Evolutionary conservation across 2,888 invertebrate genomes (phyloP), one percentile per base, ranked within the genome.

Genomic region (Serrognathus titanus): DNA sequence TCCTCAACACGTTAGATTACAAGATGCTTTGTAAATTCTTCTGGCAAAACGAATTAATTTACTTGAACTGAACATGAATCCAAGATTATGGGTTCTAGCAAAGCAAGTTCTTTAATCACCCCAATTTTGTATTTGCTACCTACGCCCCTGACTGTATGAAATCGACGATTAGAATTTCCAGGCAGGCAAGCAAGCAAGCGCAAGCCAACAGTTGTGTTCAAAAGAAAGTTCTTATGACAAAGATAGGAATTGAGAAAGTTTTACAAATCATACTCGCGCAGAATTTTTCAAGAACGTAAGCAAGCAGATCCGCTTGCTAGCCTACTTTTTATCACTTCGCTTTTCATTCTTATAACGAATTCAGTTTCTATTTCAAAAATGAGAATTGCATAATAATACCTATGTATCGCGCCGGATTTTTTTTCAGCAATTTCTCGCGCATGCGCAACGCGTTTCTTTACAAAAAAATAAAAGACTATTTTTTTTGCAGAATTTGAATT

Each of bases 171-270:
- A 31, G 24, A 31, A 31, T 31, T 31, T 31, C 24, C 24, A 31
- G 24, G 3, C 24, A 31, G 24, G 24, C 24, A 31, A 31, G 24
- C 24, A 31, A 7, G 24, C 24, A 31, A 31, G 6, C 24, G 24
- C 24, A 1, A 31, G 24, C 24, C 53, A 48, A 24, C 53, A 43
- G 43, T 53, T 53, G 41, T 51, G 37, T 61, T 63, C 65, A 70
- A 70, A 71, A 71, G 71, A 71, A 71, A 71, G 71, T 70, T 16
- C 16, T 16, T 65, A 60, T 56, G 62, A 60, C 66, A 63, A 68
- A 66, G 67, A 66, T 65, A 66, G 67, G 63, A 68, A 68, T 69
- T 65, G 71, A 69, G 71, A 71, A 71, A 71, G 71, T 71, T 67
- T 57, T 55, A 53, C 66, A 64, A 69, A 69, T 66, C 67, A 66